Evolutionary conservation across 2,888 invertebrate species (phyloP).

Genomic region (Lasioglossum lativentre): DNA sequence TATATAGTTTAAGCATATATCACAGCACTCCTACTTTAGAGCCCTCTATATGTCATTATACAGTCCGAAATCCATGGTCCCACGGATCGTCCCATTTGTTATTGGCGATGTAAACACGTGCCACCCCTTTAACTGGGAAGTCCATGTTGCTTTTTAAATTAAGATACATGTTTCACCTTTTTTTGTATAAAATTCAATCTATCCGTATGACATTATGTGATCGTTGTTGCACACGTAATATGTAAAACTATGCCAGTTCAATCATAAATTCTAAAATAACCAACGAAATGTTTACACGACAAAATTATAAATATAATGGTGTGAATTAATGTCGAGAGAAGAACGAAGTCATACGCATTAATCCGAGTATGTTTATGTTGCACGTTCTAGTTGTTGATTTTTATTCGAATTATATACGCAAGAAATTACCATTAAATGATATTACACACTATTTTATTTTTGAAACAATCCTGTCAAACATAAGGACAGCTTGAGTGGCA

Average conservation of each 20-base stretch:
- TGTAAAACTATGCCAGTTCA: neutral
- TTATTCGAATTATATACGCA: neutral
- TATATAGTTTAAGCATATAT: neutral
- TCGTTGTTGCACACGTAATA: neutral
- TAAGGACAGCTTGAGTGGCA: conserved; percentile 1
- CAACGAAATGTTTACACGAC: neutral
- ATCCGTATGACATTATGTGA: neutral
- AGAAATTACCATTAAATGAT: neutral
- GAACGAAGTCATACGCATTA: neutral
- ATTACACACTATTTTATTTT: conserved; percentile 7
- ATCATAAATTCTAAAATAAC: neutral
- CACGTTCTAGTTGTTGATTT: neutral
- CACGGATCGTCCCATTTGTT: conserved; percentile 60
- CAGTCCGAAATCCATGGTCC: neutral
- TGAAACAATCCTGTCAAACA: conserved; percentile 2
- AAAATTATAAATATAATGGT: conserved; percentile 6
- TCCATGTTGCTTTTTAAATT: conserved; percentile 51
- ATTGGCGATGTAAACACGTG: conserved; percentile 64
- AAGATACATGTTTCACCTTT: conserved; percentile 10
- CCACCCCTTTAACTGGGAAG: conserved; percentile 52
- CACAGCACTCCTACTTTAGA: neutral
- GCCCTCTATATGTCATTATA: neutral
- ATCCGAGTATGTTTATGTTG: conserved; percentile 7
- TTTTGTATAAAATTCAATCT: conserved; percentile 12
- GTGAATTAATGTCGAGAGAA: neutral